Evolutionary conservation across 2,113 vertebrate genomes (phyloP).

Genomic region (Erythrolamprus reginae): DNA sequence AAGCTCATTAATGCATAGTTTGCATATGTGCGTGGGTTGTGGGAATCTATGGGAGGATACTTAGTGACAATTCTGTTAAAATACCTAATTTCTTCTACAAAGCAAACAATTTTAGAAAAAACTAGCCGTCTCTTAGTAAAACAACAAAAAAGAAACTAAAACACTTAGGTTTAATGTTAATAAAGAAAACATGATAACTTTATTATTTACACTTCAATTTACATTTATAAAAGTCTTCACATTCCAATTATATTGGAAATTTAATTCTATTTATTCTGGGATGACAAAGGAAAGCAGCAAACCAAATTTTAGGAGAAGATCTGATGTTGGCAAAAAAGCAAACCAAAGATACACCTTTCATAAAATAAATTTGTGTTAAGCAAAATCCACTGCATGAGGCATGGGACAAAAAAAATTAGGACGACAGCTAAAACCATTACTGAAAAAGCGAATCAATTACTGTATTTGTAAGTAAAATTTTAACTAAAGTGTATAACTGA

Average conservation of each 20-base stretch:
- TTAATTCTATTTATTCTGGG: constrained; percentile 7
- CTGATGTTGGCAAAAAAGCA: background rate
- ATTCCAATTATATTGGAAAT: constrained; percentile 10
- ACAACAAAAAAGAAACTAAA: constrained; percentile 45
- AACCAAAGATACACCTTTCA: background rate
- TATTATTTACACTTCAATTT: constrained; percentile 14
- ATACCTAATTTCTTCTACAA: constrained; percentile 54
- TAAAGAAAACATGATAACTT: background rate
- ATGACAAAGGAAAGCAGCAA: background rate
- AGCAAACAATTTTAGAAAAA: constrained; percentile 49
- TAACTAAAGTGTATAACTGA: background rate
- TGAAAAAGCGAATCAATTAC: background rate
- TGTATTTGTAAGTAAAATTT: background rate
- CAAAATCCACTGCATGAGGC: background rate
- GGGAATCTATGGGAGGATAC: background rate
- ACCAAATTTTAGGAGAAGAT: background rate
- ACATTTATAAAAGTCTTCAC: background rate
- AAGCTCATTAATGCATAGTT: constrained; percentile 74
- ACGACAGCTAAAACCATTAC: background rate
- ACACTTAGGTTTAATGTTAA: constrained; percentile 7
- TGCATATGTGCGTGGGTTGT: background rate
- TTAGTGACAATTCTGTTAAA: constrained; percentile 61
- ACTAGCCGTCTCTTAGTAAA: constrained; percentile 56
- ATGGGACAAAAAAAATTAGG: background rate
- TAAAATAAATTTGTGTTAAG: background rate